Base-by-base conservation (phyloP, 2,797 vertebrate species). In the Galago senegalensis region DNA sequence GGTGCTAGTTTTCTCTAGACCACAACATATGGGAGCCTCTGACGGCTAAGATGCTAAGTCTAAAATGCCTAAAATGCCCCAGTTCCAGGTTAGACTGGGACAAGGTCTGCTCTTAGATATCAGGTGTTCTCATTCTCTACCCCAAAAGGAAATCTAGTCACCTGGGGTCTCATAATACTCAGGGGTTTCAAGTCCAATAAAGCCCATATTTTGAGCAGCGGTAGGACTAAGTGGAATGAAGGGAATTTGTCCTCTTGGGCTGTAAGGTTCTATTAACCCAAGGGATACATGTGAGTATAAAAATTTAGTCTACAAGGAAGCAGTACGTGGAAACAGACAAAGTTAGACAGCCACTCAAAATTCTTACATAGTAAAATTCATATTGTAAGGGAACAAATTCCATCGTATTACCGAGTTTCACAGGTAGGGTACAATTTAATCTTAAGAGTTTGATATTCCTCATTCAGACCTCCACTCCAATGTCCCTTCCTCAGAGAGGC, bases 331-430 rank as follows among this genome's bases (percentile, higher is more conserved):
- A 92, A 79, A 63, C 25, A 69, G 31, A 87, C n/a, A 67, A 93
- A 84, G 73, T 76, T 90, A 84, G 65, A 69, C 34, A 49, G 17
- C 14, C 79, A 43, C 43, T 87, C 18, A 79, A 92, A 92, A n/a
- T 49, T 75, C 56, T 77, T 91, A 83, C 7, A n/a, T 69, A 72
- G 56, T 70, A 46, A 82, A 67, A 89, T 76, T 80, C 10, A 60
- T n/a, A 81, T 46, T 16, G 34, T 53, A 92, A 84, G 63, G 4
- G 27, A 94, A 89, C 79, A 53, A 85, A 61, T 83, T 70, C 56
- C 20, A 49, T 87, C 9, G 23, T 4, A 25, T 53, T 46, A 85
- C 37, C 81, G 60, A 80, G 85, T 96, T 80, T 80, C 53, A 58
- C 43, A 67, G 4, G 16, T 82, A 82, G 40, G 21, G 81, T 81